Conservation (phyloP, 2,888 invertebrate species). For the Tolmerus cingulatus region DNA sequence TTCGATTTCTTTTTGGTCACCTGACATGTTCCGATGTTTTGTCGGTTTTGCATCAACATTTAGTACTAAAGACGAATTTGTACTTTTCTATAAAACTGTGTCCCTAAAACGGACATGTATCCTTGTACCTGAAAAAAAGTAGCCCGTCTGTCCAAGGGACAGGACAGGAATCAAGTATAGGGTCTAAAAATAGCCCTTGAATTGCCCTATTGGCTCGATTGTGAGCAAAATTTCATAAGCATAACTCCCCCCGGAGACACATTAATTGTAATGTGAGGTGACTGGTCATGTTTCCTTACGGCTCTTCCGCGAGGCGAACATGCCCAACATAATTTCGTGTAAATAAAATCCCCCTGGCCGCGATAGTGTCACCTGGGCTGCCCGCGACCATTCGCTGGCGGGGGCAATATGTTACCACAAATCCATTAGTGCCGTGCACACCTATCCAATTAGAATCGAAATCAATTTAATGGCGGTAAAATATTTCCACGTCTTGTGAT, state of each 20-base stretch:
- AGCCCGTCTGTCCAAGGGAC: background rate
- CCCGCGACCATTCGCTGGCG: background rate
- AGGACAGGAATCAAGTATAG: background rate
- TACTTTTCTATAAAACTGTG: background rate
- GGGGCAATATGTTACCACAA: background rate
- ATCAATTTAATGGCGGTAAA: slow-evolving; percentile 54
- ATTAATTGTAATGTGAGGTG: slow-evolving; percentile 1
- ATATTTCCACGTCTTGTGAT: slow-evolving; percentile 53
- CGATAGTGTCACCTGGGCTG: slow-evolving; percentile 24
- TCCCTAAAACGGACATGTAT: background rate
- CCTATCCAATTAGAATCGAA: slow-evolving; percentile 47
- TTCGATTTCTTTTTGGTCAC: slow-evolving; percentile 11
- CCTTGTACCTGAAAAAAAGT: background rate
- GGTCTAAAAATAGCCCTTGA: background rate
- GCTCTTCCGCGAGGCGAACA: background rate
- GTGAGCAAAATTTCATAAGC: background rate
- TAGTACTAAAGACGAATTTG: background rate
- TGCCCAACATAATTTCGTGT: slow-evolving; percentile 19
- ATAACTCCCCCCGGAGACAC: background rate
- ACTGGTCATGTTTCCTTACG: background rate
- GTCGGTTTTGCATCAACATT: background rate
- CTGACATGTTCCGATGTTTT: background rate
- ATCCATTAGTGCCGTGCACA: background rate
- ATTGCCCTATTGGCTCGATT: background rate
- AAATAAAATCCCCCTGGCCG: background rate